Evolutionary conservation across 2,797 vertebrate genomes (phyloP), one percentile per base, ranked within the genome.

Genomic region (Siniperca undulata): DNA sequence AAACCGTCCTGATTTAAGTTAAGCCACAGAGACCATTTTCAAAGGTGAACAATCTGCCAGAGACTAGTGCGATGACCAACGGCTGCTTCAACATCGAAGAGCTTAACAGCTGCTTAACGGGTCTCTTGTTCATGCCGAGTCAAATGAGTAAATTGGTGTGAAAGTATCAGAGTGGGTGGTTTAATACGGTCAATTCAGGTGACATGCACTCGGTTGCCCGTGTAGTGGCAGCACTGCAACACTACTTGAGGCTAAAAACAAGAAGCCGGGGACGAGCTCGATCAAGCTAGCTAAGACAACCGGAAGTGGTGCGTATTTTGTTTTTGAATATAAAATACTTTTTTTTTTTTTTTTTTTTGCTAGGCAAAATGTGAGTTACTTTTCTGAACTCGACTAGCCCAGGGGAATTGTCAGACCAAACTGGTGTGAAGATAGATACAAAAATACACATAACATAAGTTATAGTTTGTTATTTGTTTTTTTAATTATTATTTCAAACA

Each of bases 141-240:
- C 11, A 4, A 7, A 1, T 14, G 46, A 65, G 16, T 48, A 50
- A 55, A 56, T 3, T 1, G 1, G 27, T 17, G 53, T 61, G 50
- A 44, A 58, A 53, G 53, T 64, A 4, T n/a, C 24, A 24, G 16
- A 30, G 66, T 44, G 67, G 22, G n/a, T 20, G 71, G 40, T 14
- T 82, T 66, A 19, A 73, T 64, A 86, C 77, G 75, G 80, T 79
- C 79, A 82, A 36, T 66, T 75, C 56, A 83, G 73, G 67, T 88
- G 89, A 83, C 84, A 71, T 82, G 81, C 38, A 60, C 85, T 59
- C 66, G 4, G 52, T 13, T 86, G 73, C 64, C 93, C 93, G 75
- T 91, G 83, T 3, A 85, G 90, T 71, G 93, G 91, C 91, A 83
- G 86, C 89, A 81, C 80, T 74, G 81, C 60, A 62, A 40, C 78